Conservation (phyloP, 2,888 invertebrate species). For the Phymatocera aterrima region DNA sequence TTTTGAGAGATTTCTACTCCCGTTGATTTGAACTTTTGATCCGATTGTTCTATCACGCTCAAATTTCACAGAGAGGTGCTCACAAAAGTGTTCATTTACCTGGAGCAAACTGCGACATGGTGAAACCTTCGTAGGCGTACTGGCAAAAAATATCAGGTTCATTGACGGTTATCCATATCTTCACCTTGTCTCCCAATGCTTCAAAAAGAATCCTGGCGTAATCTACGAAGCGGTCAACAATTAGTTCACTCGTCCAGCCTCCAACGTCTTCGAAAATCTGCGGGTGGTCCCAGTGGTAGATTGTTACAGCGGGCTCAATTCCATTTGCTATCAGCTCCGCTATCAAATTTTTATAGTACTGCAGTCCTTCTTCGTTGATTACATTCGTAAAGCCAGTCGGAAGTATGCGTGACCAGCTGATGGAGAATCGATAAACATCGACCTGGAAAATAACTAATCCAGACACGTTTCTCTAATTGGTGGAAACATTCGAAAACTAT, state of each 20-base stretch:
- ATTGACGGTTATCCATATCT: background rate
- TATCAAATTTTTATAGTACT: conserved; percentile 13
- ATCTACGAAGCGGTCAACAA: conserved; percentile 9
- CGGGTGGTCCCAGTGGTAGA: conserved; percentile 14
- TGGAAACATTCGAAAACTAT: background rate
- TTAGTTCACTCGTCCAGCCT: conserved; percentile 7
- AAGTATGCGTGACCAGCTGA: conserved; percentile 11
- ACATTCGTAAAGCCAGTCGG: conserved; percentile 9
- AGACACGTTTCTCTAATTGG: background rate
- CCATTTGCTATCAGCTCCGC: background rate
- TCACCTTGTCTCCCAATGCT: conserved; percentile 43
- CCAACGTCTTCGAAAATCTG: background rate
- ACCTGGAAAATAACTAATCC: conserved; percentile 39
- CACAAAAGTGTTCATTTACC: background rate
- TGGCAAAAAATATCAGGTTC: background rate
- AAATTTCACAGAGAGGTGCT: background rate
- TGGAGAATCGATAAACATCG: background rate
- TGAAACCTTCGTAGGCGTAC: conserved; percentile 18
- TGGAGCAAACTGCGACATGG: conserved; percentile 69
- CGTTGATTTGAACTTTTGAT: no score
- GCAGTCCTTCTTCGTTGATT: background rate
- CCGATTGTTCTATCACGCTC: background rate
- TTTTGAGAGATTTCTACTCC: no score
- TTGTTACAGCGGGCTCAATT: background rate
- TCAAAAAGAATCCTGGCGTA: conserved; percentile 1